Evolutionary conservation across 2,113 vertebrate species (phyloP), one percentile per base, ranked within the genome.

Genomic region (Peromyscus maniculatus): DNA sequence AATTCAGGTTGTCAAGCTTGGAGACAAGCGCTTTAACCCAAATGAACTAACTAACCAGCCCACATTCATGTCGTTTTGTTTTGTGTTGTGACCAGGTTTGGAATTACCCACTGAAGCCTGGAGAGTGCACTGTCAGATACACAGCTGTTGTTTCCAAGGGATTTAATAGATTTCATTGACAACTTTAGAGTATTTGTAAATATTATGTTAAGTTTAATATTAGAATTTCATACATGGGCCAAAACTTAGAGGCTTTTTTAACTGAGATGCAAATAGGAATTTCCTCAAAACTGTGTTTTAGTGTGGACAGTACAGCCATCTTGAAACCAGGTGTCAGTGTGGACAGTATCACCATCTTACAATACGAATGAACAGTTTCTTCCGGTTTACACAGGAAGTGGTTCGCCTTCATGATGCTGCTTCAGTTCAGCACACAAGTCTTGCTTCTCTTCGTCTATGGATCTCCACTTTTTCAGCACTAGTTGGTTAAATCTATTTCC

Each of bases 231-330:
- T 28, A 62, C n/a, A 43, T 15, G 57, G 57, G 82, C 15, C n/a
- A 43, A 1, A 84, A 43, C n/a, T 84, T 52, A 78, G 49, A 46
- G 46, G 46, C 7, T 8, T 78, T 16, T 31, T 84, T 28, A 83
- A 36, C 36, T 2, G n/a, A 83, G 80, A 83, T 83, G 80, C 36
- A 86, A 46, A 3, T 28, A 19, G 62, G 59, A 4, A 86, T 46
- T 66, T 8, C 2, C 2, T 66, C 10, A 2, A 86, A 86, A 43
- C 57, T 0, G 22, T 0, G 13, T 39, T 7, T 39, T 11, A 5
- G 15, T 13, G 24, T 28, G 57, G n/a, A 62, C 22, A 43, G n/a
- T 84, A 15, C 80, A 59, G 59, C 8, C 59, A 66, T 64, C 57
- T 31, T n/a, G 24, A 86, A 86, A 9, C 33, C 10, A 22, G 36